Conservation (phyloP, 2,797 vertebrate species). For the Clarias fuscus region DNA sequence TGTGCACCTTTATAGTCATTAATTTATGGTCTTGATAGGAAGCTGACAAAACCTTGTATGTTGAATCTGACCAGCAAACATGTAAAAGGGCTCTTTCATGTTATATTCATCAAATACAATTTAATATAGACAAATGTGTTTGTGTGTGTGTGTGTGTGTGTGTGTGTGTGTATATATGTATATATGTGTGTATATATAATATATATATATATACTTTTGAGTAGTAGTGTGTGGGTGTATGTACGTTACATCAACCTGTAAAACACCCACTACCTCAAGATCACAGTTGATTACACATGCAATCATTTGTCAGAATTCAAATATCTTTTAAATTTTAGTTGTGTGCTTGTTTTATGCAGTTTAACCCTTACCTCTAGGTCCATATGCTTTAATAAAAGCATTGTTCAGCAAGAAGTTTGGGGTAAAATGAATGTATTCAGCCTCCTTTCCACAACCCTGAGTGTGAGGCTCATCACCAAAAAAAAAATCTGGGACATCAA, state of each 20-base stretch:
- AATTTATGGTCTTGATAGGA: background rate
- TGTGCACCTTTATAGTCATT: background rate
- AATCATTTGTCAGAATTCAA: too few relatives aligned
- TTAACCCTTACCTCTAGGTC: constrained; percentile 60
- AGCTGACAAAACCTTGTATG: constrained; percentile 64
- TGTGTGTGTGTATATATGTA: too few relatives aligned
- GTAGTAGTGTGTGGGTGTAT: background rate
- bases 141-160: too few relatives aligned
- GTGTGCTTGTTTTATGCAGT: background rate
- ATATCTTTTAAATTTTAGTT: too few relatives aligned
- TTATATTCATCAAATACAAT: constrained; percentile 71
- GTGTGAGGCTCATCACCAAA: constrained; percentile 67
- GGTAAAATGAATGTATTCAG: constrained; percentile 69
- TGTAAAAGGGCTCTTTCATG: constrained; percentile 64
- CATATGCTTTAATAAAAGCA: constrained; percentile 58
- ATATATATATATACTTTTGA: too few relatives aligned
- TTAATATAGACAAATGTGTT: too few relatives aligned
- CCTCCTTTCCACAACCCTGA: constrained; percentile 64
- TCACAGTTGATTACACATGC: background rate
- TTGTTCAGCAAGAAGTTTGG: constrained; percentile 64
- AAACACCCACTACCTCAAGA: background rate
- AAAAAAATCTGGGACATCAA: constrained; percentile 54
- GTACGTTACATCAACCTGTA: too few relatives aligned
- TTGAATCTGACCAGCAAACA: constrained; percentile 56
- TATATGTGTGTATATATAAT: too few relatives aligned